A percentile compares a stretch with the other conserved stretches of the same genome.
phyloP scores from a whole-genome alignment of 2,113 vertebrate genomes.

The Rhinoderma darwinii region DNA sequence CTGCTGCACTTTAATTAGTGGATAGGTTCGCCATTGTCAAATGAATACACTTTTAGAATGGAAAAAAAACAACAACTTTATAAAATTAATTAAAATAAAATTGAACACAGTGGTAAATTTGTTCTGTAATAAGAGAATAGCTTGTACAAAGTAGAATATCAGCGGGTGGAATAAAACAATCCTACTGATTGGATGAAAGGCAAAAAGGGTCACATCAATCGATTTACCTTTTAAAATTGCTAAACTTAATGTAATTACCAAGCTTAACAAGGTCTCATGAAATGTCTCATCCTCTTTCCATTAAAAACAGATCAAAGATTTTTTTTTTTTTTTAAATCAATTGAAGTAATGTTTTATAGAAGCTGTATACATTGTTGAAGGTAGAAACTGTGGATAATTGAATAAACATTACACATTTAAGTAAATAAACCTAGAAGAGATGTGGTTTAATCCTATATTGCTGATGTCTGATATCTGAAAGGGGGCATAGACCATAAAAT shows the following conservation, averaged over 20 bases:
- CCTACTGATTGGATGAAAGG: slow-evolving; percentile 31
- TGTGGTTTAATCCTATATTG: neutral
- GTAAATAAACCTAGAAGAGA: slow-evolving; percentile 4
- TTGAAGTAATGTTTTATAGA: slow-evolving; percentile 6
- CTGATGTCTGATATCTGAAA: slow-evolving; percentile 9
- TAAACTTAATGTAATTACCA: slow-evolving; percentile 44
- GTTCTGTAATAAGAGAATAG: slow-evolving; percentile 37
- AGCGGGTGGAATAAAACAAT: slow-evolving; percentile 36
- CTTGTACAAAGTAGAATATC: slow-evolving; percentile 23
- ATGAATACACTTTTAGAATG: slow-evolving; percentile 6
- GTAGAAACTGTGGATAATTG: slow-evolving; percentile 6
- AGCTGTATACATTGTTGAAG: slow-evolving; percentile 1
- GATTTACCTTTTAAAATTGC: slow-evolving; percentile 46
- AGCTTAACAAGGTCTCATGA: slow-evolving; percentile 33
- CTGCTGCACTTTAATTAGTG: slow-evolving; percentile 30
- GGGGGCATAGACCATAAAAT: neutral
- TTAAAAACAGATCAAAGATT: slow-evolving; percentile 35
- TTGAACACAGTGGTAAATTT: slow-evolving; percentile 51
- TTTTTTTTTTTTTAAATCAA: slow-evolving; percentile 22
- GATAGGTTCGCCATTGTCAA: slow-evolving; percentile 8
- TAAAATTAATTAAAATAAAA: slow-evolving; percentile 54
- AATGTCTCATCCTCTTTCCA: slow-evolving; percentile 39
- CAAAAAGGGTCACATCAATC: slow-evolving; percentile 30
- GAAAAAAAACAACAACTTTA: slow-evolving; percentile 13
- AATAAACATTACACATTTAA: slow-evolving; percentile 39